Percentiles rank a stretch among this genome's conserved stretches.
These are phyloP conservation scores for Acanthurus leucopareius DNA, from an alignment of 2,797 vertebrate genomes.

Conservation along the genomic window DNA sequence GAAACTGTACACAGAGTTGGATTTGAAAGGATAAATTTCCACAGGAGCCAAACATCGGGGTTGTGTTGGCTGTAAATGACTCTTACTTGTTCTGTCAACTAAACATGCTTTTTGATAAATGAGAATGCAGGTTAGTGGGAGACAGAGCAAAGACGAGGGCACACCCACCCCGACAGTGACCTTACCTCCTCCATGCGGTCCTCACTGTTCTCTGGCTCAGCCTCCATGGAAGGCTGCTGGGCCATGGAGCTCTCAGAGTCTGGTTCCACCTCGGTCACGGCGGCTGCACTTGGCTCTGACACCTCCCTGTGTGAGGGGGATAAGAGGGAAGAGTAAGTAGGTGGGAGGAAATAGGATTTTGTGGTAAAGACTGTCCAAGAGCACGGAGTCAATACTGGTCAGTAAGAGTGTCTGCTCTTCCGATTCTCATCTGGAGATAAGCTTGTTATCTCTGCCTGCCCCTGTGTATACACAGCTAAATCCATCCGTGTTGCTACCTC, in stretches of 20 bases:
- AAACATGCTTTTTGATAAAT: constrained; percentile 63
- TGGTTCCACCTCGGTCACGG: constrained; percentile 83
- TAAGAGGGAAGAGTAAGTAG: background rate
- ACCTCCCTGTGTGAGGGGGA: constrained; percentile 77
- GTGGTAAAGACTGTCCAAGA: background rate
- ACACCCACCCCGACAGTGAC: constrained; percentile 54
- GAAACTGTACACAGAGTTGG: background rate
- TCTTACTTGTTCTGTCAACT: constrained; percentile 20
- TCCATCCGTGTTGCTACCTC: background rate
- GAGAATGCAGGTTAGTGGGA: constrained; percentile 71
- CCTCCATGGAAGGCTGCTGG: constrained; percentile 79
- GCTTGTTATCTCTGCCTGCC: constrained; percentile 1
- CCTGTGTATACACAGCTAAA: background rate
- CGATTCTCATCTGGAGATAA: background rate
- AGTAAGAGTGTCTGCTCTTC: background rate
- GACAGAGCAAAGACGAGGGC: constrained; percentile 50
- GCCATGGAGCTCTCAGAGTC: constrained; percentile 80
- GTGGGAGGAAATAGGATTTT: background rate
- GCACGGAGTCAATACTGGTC: background rate
- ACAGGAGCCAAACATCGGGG: constrained; percentile 18
- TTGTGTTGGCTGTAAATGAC: constrained; percentile 68
- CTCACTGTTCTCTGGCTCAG: constrained; percentile 80
- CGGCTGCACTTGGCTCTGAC: constrained; percentile 83
- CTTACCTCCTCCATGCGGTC: constrained; percentile 87
- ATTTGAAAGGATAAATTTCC: background rate